Evolutionary conservation across 2,113 vertebrate species (phyloP), one percentile per base, ranked within the genome.

Genomic region (Sula dactylatra): DNA sequence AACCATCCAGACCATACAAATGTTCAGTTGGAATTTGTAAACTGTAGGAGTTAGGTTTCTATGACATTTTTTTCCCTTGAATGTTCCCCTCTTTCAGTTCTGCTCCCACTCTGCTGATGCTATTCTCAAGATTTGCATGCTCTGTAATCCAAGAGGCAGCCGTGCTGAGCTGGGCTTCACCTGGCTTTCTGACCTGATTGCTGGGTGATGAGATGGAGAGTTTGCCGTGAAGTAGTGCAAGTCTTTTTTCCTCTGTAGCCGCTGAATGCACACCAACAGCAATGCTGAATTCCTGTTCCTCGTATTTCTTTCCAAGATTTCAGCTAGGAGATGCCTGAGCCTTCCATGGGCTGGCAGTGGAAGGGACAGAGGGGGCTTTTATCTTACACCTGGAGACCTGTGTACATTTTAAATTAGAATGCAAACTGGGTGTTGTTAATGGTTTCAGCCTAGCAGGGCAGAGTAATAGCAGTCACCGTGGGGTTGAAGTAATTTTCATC

Each of bases 311-410:
- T 16, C 66, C 74, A 76, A 50, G 55, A 67, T 88, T 70, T 34
- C 67, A 47, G 27, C 42, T 2, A 3, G 55, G 56, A 88, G 67
- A 34, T 10, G 13, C 67, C 79, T 13, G 59, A 29, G 4, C 54
- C 79, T 66, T 1, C 19, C 4, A 0, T 2, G 1, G 42, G 18
- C 66, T 54, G 88, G 34, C 0, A 2, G 47, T 11, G 5, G 42
- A 76, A 71, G 13, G 65, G 19, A 13, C 29, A 24, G 26, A 44
- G 64, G 12, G 56, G 44, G 15, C 18, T 45, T 76, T 82, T 6
- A 18, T 24, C 40, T 49, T 40, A 18, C 69, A 24, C 81, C 61
- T 72, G 91, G 64, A 87, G 64, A 47, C 32, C 69, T 2, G 47
- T 1, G 56, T 3, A 7, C 21, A 1, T 19, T 74, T 42, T 5